Percentiles rank a stretch among this genome's conserved stretches.
These are phyloP conservation scores for Umimayanthus chanpuru DNA, from an alignment of 92 coral and sea anemone species.

Conservation along the genomic window DNA sequence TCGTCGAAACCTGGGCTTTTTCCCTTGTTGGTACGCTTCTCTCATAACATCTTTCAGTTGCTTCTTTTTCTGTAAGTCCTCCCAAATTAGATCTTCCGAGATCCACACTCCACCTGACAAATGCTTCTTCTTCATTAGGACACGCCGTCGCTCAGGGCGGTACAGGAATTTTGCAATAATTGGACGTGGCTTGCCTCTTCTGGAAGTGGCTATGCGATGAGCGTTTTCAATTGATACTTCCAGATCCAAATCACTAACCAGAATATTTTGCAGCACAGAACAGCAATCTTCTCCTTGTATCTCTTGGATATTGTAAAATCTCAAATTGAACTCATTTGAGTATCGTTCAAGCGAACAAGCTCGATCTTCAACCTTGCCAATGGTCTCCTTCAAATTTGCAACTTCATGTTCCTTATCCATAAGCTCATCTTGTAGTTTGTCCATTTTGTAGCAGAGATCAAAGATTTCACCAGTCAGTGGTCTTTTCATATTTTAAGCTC, in stretches of 20 bases:
- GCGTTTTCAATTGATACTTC: constrained; percentile 39
- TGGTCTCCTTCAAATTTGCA: constrained; percentile 3
- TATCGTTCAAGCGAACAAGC: constrained; percentile 26
- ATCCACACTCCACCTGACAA: constrained; percentile 28
- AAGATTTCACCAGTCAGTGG: constrained; percentile 22
- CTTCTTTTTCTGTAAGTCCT: constrained; percentile 45
- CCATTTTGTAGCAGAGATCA: constrained; percentile 3
- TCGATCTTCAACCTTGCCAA: neutral
- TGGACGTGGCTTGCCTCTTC: constrained; percentile 49
- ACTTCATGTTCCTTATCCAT: constrained; percentile 10
- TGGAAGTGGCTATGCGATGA: constrained; percentile 24
- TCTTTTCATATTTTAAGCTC: constrained; percentile 39
- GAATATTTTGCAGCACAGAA: constrained; percentile 31
- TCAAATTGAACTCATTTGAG: constrained; percentile 40
- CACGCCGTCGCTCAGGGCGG: constrained; percentile 39
- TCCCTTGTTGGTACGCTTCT: constrained; percentile 16
- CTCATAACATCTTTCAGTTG: neutral
- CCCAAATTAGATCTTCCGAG: constrained; percentile 47
- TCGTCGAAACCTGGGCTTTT: neutral
- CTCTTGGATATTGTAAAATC: constrained; percentile 47
- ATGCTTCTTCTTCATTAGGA: constrained; percentile 26
- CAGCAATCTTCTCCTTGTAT: constrained; percentile 32
- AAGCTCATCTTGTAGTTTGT: constrained; percentile 34
- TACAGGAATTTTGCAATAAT: constrained; percentile 48
- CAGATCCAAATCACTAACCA: constrained; percentile 28